Evolutionary conservation across 2,797 vertebrate genomes (phyloP), one percentile per base, ranked within the genome.

Genomic region (Argyrosomus regius): DNA sequence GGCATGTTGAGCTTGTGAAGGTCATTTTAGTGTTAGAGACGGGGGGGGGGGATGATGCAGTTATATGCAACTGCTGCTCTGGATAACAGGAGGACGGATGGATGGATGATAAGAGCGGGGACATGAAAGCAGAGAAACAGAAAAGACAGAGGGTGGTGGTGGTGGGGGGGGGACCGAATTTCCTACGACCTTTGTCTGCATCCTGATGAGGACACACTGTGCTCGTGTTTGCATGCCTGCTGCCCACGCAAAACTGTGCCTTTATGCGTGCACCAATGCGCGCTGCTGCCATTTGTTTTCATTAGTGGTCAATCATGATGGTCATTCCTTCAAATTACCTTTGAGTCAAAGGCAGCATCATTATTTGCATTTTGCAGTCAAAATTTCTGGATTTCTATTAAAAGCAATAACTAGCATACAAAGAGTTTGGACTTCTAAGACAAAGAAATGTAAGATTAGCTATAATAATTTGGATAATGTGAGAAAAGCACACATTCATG

Each of bases 21-120:
- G 93, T 94, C 91, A 93, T 88, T 90, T 89, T 80, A 75, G 83
- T 81, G 86, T 90, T 87, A 65, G 78, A 70, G 75, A 75, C 7
- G 20, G 59, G 65, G 83, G 88, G 85, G 52, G 83, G 84, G 86
- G 82, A 68, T 72, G 76, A 77, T 84, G 87, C 85, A 57, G 89
- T 82, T 83, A 64, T 48, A 70, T 56, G 45, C 78, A 89, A 82
- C 82, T 72, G 72, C 83, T 84, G 81, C 76, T 80, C 78, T 53
- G 86, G 79, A 83, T 84, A 76, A 82, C 84, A 61, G 81, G 75
- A 76, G 56, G 53, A 78, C 0, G 43, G 81, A 88, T 78, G 63
- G 76, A 82, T 61, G 66, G 66, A 75, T 58, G 81, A 88, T 89
- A 80, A 84, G 77, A 80, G 68, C 3, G 5, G 45, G 35, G 70